These are phyloP conservation scores for Cebidichthys violaceus DNA, from an alignment of 2,113 vertebrate genomes.

Conservation along the genomic window DNA sequence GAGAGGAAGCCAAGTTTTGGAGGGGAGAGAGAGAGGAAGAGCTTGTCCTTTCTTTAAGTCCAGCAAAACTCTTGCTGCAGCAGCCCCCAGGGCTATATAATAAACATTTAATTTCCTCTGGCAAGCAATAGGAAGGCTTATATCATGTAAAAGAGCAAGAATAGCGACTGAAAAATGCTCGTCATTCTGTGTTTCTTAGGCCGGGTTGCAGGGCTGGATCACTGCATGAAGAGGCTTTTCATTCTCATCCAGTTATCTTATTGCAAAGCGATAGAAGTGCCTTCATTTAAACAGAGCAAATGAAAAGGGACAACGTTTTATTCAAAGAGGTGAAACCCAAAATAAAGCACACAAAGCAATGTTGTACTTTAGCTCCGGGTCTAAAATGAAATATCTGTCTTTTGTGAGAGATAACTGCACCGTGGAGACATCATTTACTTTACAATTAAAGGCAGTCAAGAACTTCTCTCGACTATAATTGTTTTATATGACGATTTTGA, in stretches of 20 bases:
- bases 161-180: conserved; percentile 65
- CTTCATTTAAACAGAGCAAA: conserved; percentile 12
- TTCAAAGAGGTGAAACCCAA: conserved; percentile 14
- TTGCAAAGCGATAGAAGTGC: conserved; percentile 23
- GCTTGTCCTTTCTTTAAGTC: conserved; percentile 73
- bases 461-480: neutral
- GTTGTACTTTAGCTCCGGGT: neutral
- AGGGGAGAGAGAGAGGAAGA: conserved; percentile 58
- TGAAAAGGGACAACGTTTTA: conserved; percentile 33
- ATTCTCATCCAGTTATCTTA: conserved; percentile 39
- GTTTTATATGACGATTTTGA: neutral
- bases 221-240: conserved; percentile 30
- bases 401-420: neutral
- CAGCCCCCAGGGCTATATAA: conserved; percentile 74
- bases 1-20: conserved; percentile 63
- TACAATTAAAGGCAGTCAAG: neutral
- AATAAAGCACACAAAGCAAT: neutral
- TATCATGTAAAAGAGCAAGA: conserved; percentile 77
- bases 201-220: conserved; percentile 17
- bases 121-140: conserved; percentile 77
- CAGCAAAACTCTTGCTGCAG: conserved; percentile 57
- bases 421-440: neutral
- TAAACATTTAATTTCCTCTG: conserved; percentile 87
- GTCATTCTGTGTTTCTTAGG: conserved; percentile 62
- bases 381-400: neutral